Conservation (phyloP, 2,113 vertebrate species). For the Nematolebias whitei region DNA sequence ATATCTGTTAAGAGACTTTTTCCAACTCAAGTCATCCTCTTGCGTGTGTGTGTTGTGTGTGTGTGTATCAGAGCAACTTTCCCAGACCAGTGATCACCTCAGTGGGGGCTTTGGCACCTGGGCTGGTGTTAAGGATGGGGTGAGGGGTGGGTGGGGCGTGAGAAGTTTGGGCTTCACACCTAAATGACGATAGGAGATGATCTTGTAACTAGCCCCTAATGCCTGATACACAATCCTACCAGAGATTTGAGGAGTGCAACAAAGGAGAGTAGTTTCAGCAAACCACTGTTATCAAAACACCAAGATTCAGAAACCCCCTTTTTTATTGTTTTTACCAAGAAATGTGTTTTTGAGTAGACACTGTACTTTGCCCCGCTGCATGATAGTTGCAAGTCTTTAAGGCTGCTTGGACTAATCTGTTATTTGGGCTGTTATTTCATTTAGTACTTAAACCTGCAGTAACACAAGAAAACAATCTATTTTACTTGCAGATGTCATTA, state of each 20-base stretch:
- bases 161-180: constrained; percentile 75
- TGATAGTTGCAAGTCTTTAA: too few species aligned
- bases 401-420: too few species aligned
- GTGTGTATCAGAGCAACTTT: constrained; percentile 58
- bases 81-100: constrained; percentile 68
- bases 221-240: constrained; percentile 18
- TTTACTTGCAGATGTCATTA: too few species aligned
- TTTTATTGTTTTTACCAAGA: too few species aligned
- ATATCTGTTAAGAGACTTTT: constrained; percentile 57
- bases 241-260: constrained; percentile 1
- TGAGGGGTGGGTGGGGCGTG: constrained; percentile 37
- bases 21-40: constrained; percentile 47
- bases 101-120: constrained; percentile 74
- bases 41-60: constrained; percentile 37
- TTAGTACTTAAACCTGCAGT: too few species aligned
- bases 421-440: too few species aligned
- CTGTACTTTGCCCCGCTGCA: too few species aligned
- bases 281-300: background rate
- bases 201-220: constrained; percentile 65
- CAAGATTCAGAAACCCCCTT: too few species aligned
- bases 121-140: constrained; percentile 55
- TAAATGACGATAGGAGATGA: constrained; percentile 68
- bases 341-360: too few species aligned
- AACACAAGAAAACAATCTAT: too few species aligned
- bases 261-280: background rate